phyloP scores from a whole-genome alignment of 2,113 vertebrate genomes.

The Myotis brandtii region DNA sequence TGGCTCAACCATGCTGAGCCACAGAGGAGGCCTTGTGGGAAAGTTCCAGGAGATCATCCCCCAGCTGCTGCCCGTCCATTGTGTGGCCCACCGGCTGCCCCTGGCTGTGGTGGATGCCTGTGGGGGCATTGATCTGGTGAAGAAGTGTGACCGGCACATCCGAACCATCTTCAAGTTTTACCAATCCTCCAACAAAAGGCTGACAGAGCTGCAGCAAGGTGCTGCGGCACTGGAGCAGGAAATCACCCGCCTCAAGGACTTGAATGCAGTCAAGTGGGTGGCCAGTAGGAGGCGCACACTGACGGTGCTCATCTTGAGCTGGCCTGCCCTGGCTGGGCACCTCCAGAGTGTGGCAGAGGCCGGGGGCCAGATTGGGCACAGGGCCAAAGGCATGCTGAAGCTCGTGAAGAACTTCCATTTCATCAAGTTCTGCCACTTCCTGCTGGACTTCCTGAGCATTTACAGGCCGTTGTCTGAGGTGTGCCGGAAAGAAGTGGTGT shows the following conservation, averaged over 20 bases:
- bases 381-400: conserved; percentile 70
- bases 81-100: conserved; percentile 70
- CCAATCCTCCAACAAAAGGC: conserved; percentile 67
- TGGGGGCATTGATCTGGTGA: conserved; percentile 56
- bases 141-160: conserved; percentile 74
- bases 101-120: conserved; percentile 61
- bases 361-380: conserved; percentile 54
- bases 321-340: conserved; percentile 63
- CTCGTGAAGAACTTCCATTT: conserved; percentile 65
- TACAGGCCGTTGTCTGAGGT: conserved; percentile 62
- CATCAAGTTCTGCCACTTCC: conserved; percentile 77
- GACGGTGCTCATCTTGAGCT: neutral
- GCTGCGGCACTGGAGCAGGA: conserved; percentile 56
- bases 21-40: conserved; percentile 35
- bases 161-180: conserved; percentile 74
- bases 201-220: conserved; percentile 10
- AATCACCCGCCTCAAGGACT: conserved; percentile 65
- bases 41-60: conserved; percentile 71
- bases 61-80: conserved; percentile 57
- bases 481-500: conserved; percentile 48
- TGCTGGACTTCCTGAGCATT: conserved; percentile 73
- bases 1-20: conserved; percentile 13
- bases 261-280: conserved; percentile 60
- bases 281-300: conserved; percentile 68
- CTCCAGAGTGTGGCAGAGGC: conserved; percentile 57